A percentile compares a stretch with the other conserved stretches of the same genome.
These are phyloP conservation scores for Hydrozoanthus tunicans DNA, from an alignment of 64 coral and sea anemone species.

Conservation along the genomic window DNA sequence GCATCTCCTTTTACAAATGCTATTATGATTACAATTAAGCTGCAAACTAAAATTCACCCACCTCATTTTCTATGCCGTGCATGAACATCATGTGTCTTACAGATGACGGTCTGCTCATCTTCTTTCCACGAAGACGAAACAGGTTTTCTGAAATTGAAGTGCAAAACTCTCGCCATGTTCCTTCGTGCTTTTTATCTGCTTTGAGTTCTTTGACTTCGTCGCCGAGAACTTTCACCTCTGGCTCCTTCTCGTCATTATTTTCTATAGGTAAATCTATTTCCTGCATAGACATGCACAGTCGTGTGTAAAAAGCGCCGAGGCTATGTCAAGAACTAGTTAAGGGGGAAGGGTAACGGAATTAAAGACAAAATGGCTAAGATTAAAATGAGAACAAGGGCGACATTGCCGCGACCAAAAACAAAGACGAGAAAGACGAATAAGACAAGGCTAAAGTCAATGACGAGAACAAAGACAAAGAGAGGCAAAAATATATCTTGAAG, in stretches of 20 bases:
- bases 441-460: too few relatives aligned
- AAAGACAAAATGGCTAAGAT: too few relatives aligned
- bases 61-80: conserved; percentile 24
- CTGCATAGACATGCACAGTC: background rate
- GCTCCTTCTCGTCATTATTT: background rate
- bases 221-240: background rate
- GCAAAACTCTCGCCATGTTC: conserved; percentile 41
- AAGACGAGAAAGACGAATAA: too few relatives aligned
- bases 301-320: too few relatives aligned
- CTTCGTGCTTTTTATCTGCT: conserved; percentile 16
- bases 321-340: too few relatives aligned
- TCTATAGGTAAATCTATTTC: background rate
- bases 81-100: conserved; percentile 43
- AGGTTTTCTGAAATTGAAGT: conserved; percentile 26
- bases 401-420: too few relatives aligned
- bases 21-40: too few relatives aligned
- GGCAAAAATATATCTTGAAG: too few relatives aligned
- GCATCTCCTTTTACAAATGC: too few relatives aligned
- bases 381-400: too few relatives aligned
- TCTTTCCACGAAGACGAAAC: conserved; percentile 33
- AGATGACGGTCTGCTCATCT: background rate
- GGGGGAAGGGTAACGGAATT: too few relatives aligned
- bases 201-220: conserved; percentile 28
- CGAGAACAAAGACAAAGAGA: too few relatives aligned
- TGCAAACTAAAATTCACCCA: background rate